Evolutionary conservation across 2,888 invertebrate genomes (phyloP).

Genomic region (Pyrrhosoma nymphula): DNA sequence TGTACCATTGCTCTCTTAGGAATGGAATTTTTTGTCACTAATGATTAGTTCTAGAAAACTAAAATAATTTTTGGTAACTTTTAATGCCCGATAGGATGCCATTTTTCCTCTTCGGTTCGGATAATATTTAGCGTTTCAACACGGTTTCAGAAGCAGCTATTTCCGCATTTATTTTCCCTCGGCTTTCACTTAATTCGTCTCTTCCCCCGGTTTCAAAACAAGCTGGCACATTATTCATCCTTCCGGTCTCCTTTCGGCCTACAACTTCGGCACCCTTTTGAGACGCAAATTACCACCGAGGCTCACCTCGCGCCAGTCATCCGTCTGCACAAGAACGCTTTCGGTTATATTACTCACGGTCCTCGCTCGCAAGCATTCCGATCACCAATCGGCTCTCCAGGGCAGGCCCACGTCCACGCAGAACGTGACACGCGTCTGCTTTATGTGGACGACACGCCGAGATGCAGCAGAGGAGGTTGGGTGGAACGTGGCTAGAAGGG

Average conservation of each 20-base stretch:
- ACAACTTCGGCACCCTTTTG: background rate
- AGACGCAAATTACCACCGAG: background rate
- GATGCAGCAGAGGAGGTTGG: background rate
- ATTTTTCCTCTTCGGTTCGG: too few relatives aligned
- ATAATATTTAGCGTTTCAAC: too few relatives aligned
- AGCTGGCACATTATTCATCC: background rate
- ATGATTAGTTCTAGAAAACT: too few relatives aligned
- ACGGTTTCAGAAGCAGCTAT: too few relatives aligned
- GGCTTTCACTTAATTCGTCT: background rate
- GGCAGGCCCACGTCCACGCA: background rate
- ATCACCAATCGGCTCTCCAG: background rate
- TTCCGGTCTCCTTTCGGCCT: background rate
- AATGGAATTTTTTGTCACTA: too few relatives aligned
- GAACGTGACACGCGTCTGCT: conserved; percentile 10
- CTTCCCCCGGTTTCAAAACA: background rate
- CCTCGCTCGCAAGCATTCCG: background rate
- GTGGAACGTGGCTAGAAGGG: background rate
- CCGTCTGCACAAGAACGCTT: conserved; percentile 20
- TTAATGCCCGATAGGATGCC: too few relatives aligned
- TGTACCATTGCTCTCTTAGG: too few relatives aligned
- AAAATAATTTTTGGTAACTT: too few relatives aligned
- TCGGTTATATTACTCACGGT: conserved; percentile 37
- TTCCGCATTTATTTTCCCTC: background rate
- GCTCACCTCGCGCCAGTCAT: background rate
- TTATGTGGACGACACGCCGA: background rate